These are phyloP conservation scores for Muscicapa adusta DNA, from an alignment of 2,113 vertebrate genomes.

Conservation along the genomic window DNA sequence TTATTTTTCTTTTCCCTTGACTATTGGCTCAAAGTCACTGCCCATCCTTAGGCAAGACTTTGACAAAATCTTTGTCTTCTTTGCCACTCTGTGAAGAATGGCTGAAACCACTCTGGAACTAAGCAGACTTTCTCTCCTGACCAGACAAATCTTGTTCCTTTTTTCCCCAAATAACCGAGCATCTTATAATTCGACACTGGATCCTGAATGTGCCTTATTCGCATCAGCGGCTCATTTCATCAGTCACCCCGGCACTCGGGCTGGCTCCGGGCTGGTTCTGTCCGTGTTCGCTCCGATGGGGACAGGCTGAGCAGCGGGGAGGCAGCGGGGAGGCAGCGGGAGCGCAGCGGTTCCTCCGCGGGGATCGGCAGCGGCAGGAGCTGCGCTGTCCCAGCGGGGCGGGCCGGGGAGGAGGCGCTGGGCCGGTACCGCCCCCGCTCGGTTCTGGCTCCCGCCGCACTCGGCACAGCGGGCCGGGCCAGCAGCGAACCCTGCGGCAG, in stretches of 20 bases:
- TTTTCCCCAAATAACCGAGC: slow-evolving; percentile 3
- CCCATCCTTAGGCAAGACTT: neutral
- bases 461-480: too few relatives aligned
- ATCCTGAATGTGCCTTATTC: neutral
- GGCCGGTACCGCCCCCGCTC: neutral
- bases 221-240: neutral
- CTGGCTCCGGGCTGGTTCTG: neutral
- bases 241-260: neutral
- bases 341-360: neutral
- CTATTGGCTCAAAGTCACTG: neutral
- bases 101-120: neutral
- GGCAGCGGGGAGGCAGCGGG: neutral
- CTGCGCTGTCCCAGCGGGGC: neutral
- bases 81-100: neutral
- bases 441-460: neutral
- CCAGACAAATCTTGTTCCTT: neutral
- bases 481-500: neutral
- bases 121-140: neutral
- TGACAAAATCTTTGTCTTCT: neutral
- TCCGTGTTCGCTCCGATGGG: neutral
- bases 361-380: neutral
- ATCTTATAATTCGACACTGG: neutral
- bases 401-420: rapidly evolving
- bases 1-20: neutral
- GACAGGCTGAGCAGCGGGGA: neutral